Evolutionary conservation across 2,888 invertebrate species (phyloP), one percentile per base, ranked within the genome.

Genomic region (Agrenia bidenticulata): DNA sequence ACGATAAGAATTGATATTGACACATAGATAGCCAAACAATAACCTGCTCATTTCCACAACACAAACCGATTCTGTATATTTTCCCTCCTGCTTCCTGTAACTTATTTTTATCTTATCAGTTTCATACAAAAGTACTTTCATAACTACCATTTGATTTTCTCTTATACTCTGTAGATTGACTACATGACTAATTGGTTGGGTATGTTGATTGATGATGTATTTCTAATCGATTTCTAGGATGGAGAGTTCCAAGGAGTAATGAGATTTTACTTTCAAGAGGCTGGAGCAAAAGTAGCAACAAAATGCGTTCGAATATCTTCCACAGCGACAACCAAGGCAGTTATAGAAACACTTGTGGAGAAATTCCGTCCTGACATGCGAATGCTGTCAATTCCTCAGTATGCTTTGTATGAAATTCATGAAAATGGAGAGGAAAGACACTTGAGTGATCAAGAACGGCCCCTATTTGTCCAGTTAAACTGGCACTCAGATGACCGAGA

Each of bases 351-450:
- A 9, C 85, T 99, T 73, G 93, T 99, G 77, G 98, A 98, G 83
- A 99, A 99, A 83, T 99, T 99, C 84, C 90, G 98, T 78, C 98
- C 99, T 21, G 99, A 99, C 83, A 95, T 99, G 94, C 87, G 95
- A 74, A 98, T 99, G 97, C 81, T 88, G 58, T 85, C 86, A 49
- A 80, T 83, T 55, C 85, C 86, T n/a, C 84, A 85, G 73, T 87
- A 86, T 57, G 85, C 86, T 45, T 81, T 87, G 54, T 88, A 87
- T 80, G 89, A 89, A 79, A 87, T 70, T 49, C 88, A 89, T 77
- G 87, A 87, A 75, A 88, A 87, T 79, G 87, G 87, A 80, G 94
- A 94, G 80, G 98, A 99, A 83, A 85, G 98, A 68, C 87, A 89
- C 77, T 84, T 99, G 78, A 88, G 89, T 74, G 88, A 90, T 23